Evolutionary conservation across 2,888 invertebrate species (phyloP).

Genomic region (Nemapogon koenigi): DNA sequence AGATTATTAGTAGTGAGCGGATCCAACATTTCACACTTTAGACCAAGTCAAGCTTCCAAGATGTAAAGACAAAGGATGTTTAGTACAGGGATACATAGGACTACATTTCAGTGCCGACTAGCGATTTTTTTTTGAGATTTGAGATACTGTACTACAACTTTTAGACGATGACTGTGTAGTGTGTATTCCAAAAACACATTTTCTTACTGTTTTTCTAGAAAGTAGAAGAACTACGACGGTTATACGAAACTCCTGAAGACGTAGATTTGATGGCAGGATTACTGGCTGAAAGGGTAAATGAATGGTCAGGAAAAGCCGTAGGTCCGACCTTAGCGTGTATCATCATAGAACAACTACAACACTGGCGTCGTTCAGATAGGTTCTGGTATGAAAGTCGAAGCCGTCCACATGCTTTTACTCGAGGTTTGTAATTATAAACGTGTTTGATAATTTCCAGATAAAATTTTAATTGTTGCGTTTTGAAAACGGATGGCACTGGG

Average conservation of each 20-base stretch:
- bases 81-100: too few species aligned
- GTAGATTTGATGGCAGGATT: conserved; percentile 92
- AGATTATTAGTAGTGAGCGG: too few species aligned
- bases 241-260: conserved; percentile 71
- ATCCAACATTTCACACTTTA: too few species aligned
- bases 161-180: too few species aligned
- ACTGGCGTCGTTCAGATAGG: conserved; percentile 78
- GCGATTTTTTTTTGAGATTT: too few species aligned
- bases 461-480: neutral
- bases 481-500: too few species aligned
- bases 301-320: conserved; percentile 78
- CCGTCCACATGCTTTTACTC: conserved; percentile 22
- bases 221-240: conserved; percentile 22
- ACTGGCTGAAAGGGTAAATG: conserved; percentile 79
- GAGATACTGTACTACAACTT: too few species aligned
- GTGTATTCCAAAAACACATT: too few species aligned
- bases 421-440: conserved; percentile 19
- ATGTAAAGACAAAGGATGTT: too few species aligned
- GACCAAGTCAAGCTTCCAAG: too few species aligned
- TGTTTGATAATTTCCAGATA: neutral
- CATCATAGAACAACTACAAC: conserved; percentile 83
- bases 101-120: too few species aligned
- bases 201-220: too few species aligned
- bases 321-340: conserved; percentile 88
- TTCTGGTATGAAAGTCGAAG: conserved; percentile 68